A percentile compares a stretch with the other conserved stretches of the same genome.
These are phyloP conservation scores for Drosophila pegasa DNA, from an alignment of 2,888 invertebrate genomes.

Conservation along the genomic window DNA sequence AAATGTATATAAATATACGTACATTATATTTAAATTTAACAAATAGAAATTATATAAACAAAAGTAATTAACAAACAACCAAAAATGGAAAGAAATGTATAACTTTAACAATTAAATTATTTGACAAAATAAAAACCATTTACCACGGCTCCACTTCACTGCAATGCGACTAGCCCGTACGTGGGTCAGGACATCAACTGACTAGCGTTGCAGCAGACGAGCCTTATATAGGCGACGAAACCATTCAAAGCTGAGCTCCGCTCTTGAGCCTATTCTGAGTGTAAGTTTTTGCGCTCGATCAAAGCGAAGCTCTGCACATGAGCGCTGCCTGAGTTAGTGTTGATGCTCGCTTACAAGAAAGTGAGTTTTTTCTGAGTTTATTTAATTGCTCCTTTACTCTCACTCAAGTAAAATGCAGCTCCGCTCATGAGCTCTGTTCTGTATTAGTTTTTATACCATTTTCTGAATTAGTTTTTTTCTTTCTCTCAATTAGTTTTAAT, in stretches of 20 bases:
- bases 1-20: not conserved
- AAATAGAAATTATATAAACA: not conserved
- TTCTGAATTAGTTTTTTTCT: not conserved
- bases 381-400: not conserved
- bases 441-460: not conserved
- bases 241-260: not conserved
- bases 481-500: not conserved
- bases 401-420: not conserved
- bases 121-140: not conserved
- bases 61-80: not conserved
- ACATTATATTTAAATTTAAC: not conserved
- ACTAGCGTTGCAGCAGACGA: not conserved
- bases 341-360: not conserved
- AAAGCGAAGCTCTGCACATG: not conserved
- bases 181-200: not conserved
- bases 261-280: not conserved
- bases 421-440: not conserved
- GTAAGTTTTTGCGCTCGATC: not conserved
- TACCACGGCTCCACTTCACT: not conserved
- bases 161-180: not conserved
- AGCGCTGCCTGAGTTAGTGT: not conserved
- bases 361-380: not conserved
- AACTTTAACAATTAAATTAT: not conserved
- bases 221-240: not conserved
- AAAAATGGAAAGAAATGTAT: not conserved